Evolutionary conservation across 1,140 invertebrate genomes (phyloP), one percentile per base, ranked within the genome.

Genomic region (Drosophila albomicans): DNA sequence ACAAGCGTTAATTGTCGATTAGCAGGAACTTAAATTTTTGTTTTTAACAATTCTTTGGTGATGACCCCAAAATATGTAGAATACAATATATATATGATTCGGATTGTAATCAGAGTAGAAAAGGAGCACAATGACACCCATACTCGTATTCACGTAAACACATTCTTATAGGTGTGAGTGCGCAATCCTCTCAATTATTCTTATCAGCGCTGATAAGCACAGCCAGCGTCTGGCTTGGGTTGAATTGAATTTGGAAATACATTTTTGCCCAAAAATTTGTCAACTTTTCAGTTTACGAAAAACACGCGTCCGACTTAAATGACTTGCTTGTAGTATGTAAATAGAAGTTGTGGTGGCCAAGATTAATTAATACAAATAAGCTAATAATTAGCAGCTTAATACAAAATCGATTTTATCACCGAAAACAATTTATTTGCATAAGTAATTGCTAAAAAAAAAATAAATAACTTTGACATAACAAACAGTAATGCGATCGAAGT

Each of bases 161-260:
- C 15, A 8, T 16, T 25, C 20, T 25, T 4, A 25, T 25, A 25
- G 20, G 51, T 57, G 25, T 38, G 38, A 7, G 32, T 38, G 10
- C 6, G 15, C 32, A 52, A 28, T 65, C 61, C 61, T 52, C 62
- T 51, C 20, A 52, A 11, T 45, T 41, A 10, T 5, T n/a, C 64
- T 68, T 74, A 74, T 74, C 71, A 69, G 13, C 11, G 41, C n/a
- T 49, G 65, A 74, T 74, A 74, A 69, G 65, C 11, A n/a, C 49
- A 30, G 57, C 13, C 35, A 45, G 48, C 35, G 20, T 1, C 7
- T 61, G 28, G 13, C 10, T 54, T 49, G 3, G 35, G 32, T 69
- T 54, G 30, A 13, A 5, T 54, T 54, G 1, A 54, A 35, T 54
- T 54, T 51, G 30, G 62, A n/a, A 20, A 38, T 16, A 43, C 20